Evolutionary conservation across 2,113 vertebrate species (phyloP), one percentile per base, ranked within the genome.

Genomic region (Alligator sinensis): DNA sequence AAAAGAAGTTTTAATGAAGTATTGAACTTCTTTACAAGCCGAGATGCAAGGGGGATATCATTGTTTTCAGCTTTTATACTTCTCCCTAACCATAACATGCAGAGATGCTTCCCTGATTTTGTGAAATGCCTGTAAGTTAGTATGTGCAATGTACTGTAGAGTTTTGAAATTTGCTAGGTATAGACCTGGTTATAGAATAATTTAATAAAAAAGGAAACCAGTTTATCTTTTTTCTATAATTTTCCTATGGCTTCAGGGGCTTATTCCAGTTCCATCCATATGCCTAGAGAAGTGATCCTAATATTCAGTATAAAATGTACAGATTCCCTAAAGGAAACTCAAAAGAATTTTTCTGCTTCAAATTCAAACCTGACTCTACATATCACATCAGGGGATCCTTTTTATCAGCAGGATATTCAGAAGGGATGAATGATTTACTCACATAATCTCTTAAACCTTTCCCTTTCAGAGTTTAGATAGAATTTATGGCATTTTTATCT

Each of bases 401-500:
- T 97, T 97, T 96, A 93, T 95, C 95, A 93, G 92, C 95, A 96
- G 86, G 95, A 96, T 97, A 96, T 95, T 96, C 97, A 97, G 93
- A 93, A 85, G 96, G 93, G 95, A 94, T 93, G 90, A 94, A 95
- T 97, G 96, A 97, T 97, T 97, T 97, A 97, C 95, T 97, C 91
- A 62, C 77, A 76, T 94, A 96, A 96, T 97, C 96, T 97, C 93
- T 97, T 97, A 96, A 97, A 95, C 96, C 87, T 96, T 95, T 92
- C 94, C 94, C 87, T 91, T 96, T 87, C 91, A 95, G 94, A 82
- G 75, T 89, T 95, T 87, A 91, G 64, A 87, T 87, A 95, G 85
- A 97, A 98, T 98, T 97, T 97, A 96, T 94, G 92, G 87, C 82
- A 86, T 94, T 91, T 91, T 95, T 94, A 97, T 97, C 78, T 95